A percentile compares a stretch with the other conserved stretches of the same genome.
phyloP scores from a whole-genome alignment of 1,140 invertebrate genomes.

The Drosophila repleta region DNA sequence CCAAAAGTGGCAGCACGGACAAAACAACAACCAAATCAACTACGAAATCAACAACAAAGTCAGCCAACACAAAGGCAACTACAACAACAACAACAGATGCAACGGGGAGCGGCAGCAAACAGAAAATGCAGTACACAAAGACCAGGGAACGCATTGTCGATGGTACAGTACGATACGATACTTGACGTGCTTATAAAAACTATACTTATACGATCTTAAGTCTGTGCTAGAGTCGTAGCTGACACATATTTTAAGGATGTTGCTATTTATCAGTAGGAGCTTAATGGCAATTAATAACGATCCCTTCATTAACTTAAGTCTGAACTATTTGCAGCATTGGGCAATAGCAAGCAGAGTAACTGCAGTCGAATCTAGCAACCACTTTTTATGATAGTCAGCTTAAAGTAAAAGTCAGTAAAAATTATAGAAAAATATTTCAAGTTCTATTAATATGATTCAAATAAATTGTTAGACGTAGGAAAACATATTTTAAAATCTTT shows the following conservation, averaged over 20 bases:
- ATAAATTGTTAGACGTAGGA: too few relatives aligned
- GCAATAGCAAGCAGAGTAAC: too few relatives aligned
- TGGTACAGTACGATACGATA: slow-evolving; percentile 74
- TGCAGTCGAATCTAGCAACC: too few relatives aligned
- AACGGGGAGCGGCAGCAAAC: slow-evolving; percentile 63
- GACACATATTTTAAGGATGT: neutral
- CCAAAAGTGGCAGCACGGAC: slow-evolving; percentile 59
- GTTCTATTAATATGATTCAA: too few relatives aligned
- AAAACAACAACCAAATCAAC: slow-evolving; percentile 57
- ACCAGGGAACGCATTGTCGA: slow-evolving; percentile 77
- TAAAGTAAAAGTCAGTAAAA: too few relatives aligned
- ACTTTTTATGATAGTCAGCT: too few relatives aligned
- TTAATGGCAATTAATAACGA: neutral
- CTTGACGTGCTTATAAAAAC: neutral
- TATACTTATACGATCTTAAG: neutral
- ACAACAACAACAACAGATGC: slow-evolving; percentile 27
- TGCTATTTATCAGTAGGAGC: neutral
- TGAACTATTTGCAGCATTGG: too few relatives aligned
- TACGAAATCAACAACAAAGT: slow-evolving; percentile 41
- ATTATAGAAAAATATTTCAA: too few relatives aligned
- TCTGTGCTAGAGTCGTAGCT: neutral
- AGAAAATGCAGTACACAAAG: slow-evolving; percentile 79
- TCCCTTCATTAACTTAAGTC: too few relatives aligned
- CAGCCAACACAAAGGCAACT: slow-evolving; percentile 33
- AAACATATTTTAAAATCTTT: too few relatives aligned